A percentile compares a stretch with the other conserved stretches of the same genome.
Evolutionary conservation across 2,888 invertebrate genomes (phyloP).

Genomic region (Cantharis rufa): DNA sequence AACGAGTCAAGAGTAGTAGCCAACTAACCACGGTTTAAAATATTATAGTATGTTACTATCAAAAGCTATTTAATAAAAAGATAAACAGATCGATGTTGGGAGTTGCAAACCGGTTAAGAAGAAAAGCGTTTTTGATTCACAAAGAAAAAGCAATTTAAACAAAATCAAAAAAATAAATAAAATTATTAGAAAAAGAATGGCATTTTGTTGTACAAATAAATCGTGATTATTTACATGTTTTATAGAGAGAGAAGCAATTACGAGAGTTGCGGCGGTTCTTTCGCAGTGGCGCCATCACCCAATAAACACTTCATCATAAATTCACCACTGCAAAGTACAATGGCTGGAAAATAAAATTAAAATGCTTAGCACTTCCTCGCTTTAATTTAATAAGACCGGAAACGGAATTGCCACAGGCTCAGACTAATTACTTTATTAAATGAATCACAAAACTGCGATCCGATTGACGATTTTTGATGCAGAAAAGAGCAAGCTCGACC

Average conservation of each 20-base stretch:
- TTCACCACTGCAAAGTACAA: constrained; percentile 43
- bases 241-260: constrained; percentile 31
- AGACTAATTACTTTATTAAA: constrained; percentile 52
- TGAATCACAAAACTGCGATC: constrained; percentile 45
- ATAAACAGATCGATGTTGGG: not conserved
- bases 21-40: too few species aligned
- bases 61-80: not conserved
- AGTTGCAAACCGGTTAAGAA: not conserved
- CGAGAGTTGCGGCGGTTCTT: constrained; percentile 27
- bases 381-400: constrained; percentile 53
- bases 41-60: too few species aligned
- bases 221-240: constrained; percentile 32
- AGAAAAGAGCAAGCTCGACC: not conserved
- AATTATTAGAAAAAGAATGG: constrained; percentile 20
- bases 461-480: constrained; percentile 37
- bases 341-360: constrained; percentile 50
- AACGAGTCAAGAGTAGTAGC: too few species aligned
- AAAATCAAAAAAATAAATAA: not conserved
- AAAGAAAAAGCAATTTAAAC: not conserved
- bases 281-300: constrained; percentile 28
- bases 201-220: constrained; percentile 30
- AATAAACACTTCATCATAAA: constrained; percentile 45
- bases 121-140: not conserved
- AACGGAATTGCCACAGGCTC: constrained; percentile 49
- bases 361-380: constrained; percentile 52